These are phyloP conservation scores for Orestias chungarensis DNA, from an alignment of 2,797 vertebrate genomes.

Conservation along the genomic window DNA sequence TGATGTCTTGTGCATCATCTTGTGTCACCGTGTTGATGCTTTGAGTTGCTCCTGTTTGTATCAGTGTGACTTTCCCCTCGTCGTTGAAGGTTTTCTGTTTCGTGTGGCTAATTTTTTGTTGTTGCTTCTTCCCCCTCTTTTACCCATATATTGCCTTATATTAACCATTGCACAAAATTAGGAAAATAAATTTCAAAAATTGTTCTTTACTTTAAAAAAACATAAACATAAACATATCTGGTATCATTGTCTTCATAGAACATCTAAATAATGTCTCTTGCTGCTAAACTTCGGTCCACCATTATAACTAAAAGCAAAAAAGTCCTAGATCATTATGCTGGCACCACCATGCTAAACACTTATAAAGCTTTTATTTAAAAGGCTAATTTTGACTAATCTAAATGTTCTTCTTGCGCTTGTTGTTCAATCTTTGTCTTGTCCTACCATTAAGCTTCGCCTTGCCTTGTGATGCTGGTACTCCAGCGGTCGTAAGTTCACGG, in stretches of 20 bases:
- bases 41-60: slow-evolving; percentile 32
- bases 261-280: no score
- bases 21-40: slow-evolving; percentile 33
- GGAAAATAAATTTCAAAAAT: slow-evolving; percentile 2
- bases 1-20: slow-evolving; percentile 53
- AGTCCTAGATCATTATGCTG: not conserved
- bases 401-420: not conserved
- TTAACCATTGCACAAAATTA: no score
- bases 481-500: no score
- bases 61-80: slow-evolving; percentile 14
- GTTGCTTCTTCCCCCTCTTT: not conserved
- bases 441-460: not conserved
- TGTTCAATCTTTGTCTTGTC: not conserved
- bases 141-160: slow-evolving; percentile 28
- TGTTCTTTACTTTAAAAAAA: not conserved
- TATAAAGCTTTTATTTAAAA: not conserved
- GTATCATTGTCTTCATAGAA: not conserved
- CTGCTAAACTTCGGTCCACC: no score
- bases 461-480: no score
- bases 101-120: slow-evolving; percentile 11
- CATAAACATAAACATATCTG: no score
- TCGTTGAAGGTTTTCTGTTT: not conserved
- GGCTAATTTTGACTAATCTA: not conserved
- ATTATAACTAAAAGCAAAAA: not conserved
- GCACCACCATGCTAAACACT: not conserved